phyloP scores from a whole-genome alignment of 2,797 vertebrate genomes.

The Malacoraja senta region DNA sequence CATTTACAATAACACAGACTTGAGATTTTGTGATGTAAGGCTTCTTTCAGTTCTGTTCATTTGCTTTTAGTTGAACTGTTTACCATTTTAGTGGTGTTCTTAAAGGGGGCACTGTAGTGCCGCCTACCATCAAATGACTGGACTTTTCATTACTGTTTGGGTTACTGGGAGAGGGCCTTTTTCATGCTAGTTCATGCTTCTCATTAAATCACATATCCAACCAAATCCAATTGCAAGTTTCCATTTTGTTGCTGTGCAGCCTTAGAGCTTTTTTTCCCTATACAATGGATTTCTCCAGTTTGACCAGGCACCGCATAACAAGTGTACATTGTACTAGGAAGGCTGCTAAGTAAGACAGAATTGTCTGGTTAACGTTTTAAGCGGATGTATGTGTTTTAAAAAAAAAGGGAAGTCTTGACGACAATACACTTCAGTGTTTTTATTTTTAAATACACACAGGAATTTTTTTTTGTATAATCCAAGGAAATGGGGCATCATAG shows the following conservation, averaged over 20 bases:
- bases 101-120: no score
- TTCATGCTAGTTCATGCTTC: neutral
- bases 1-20: neutral
- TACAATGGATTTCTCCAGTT: neutral
- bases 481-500: neutral
- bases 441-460: neutral
- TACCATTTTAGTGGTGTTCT: no score
- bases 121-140: neutral
- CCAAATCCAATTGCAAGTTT: neutral
- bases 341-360: neutral
- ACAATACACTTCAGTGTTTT: neutral
- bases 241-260: neutral
- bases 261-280: neutral
- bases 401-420: neutral
- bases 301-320: neutral
- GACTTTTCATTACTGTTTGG: constrained; percentile 12
- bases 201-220: neutral
- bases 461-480: neutral
- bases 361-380: neutral
- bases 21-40: neutral
- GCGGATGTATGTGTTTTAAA: neutral
- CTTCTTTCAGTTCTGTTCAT: no score
- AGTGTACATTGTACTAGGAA: neutral
- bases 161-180: neutral
- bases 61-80: no score